Evolutionary conservation across 2,797 vertebrate species (phyloP), one percentile per base, ranked within the genome.

Genomic region (Micrastur ruficollis): DNA sequence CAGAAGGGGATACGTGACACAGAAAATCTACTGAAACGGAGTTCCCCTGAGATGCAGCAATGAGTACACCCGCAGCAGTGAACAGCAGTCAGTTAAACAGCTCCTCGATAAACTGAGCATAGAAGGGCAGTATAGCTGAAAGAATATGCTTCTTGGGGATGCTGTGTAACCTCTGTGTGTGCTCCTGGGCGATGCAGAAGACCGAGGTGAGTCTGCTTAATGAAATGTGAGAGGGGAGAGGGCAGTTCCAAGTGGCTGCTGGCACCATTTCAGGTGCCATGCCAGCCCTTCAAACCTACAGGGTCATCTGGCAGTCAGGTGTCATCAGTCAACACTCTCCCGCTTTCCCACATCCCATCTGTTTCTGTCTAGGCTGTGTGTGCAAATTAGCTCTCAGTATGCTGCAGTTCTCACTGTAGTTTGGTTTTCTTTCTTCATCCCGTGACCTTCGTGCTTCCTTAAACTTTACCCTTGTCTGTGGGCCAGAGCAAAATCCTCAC

Each of bases 281-380:
- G 93, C 96, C 93, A 94, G 87, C 66, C 21, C 76, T 91, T 91
- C 83, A 95, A 95, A 65, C 93, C 95, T 81, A 61, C 82, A 87
- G 97, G 97, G 97, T 98, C 97, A 97, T 90, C 93, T 96, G 95
- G 97, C 95, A 98, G 97, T 97, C 97, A 90, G 97, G 96, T 98
- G 94, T 95, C 97, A 96, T 98, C 98, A 97, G 95, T 98, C 95
- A 97, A 68, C 5, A 2, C 91, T 74, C 68, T 87, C 90, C 89
- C 50, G 11, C 34, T 65, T 81, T 86, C 95, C 91, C 88, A 84
- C 89, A 93, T 86, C 94, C 97, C 98, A 98, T 98, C 98, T 98
- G 98, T 97, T 98, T 97, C 95, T 44, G 66, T 97, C 97, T 89
- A 88, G 91, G 90, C 93, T 74, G 86, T 96, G 95, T 95, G 95